Percentiles rank a stretch among this genome's conserved stretches.
These are phyloP conservation scores for Orthosia gothica DNA, from an alignment of 2,888 invertebrate genomes.

Conservation along the genomic window DNA sequence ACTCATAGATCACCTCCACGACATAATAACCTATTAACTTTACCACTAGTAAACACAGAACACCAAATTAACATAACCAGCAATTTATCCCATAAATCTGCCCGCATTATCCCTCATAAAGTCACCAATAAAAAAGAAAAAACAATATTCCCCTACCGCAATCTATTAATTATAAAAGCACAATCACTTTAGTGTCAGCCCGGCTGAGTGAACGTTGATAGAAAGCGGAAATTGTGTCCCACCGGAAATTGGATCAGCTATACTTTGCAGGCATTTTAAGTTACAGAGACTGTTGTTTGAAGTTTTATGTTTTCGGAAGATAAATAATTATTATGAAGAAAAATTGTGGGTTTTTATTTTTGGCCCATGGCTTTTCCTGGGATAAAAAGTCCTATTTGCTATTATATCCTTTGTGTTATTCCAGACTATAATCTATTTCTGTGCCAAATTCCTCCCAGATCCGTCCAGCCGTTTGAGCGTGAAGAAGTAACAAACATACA, in stretches of 20 bases:
- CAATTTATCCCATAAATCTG: not conserved
- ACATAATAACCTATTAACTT: no score
- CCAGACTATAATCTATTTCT: no score
- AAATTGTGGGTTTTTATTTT: not conserved
- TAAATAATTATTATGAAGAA: not conserved
- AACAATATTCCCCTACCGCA: conserved; percentile 25
- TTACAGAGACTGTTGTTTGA: conserved; percentile 32
- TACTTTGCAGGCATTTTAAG: conserved; percentile 29
- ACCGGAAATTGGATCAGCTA: conserved; percentile 37
- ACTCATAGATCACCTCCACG: not conserved
- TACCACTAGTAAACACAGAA: not conserved
- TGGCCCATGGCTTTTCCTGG: no score
- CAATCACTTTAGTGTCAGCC: conserved; percentile 48
- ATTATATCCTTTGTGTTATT: no score
- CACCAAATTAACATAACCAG: no score
- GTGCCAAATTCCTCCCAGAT: no score
- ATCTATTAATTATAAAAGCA: conserved; percentile 40
- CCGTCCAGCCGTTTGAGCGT: no score
- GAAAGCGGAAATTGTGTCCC: conserved; percentile 52
- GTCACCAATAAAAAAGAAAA: not conserved
- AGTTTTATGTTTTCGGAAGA: not conserved
- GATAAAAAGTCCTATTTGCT: no score
- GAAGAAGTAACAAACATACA: no score
- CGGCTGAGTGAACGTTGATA: conserved; percentile 37
- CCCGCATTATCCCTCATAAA: not conserved